Conservation (phyloP, 1,140 invertebrate genomes). For the Penaeus japonicus region DNA sequence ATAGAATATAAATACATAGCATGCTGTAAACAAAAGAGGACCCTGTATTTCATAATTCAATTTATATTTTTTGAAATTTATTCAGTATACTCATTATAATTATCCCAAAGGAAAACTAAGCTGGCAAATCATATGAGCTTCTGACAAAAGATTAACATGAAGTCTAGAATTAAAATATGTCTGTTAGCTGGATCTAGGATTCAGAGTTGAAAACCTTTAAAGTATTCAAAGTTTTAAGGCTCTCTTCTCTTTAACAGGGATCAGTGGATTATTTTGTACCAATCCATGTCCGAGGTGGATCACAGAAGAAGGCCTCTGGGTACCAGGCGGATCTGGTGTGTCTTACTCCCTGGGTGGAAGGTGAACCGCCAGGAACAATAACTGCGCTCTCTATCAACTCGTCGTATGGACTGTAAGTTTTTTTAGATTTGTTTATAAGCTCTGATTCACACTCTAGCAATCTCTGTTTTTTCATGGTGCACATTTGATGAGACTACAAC, state of each 20-base stretch:
- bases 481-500: too few relatives aligned
- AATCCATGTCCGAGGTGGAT: slow-evolving; percentile 78
- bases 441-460: background rate
- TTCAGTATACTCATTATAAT: too few relatives aligned
- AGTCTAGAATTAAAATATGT: too few relatives aligned
- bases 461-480: too few relatives aligned
- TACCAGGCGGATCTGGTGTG: slow-evolving; percentile 96
- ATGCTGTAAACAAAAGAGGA: too few relatives aligned
- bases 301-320: slow-evolving; percentile 82
- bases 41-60: too few relatives aligned
- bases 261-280: slow-evolving; percentile 52
- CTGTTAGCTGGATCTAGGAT: background rate
- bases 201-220: background rate
- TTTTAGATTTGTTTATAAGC: background rate
- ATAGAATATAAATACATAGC: too few relatives aligned
- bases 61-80: too few relatives aligned
- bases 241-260: slow-evolving; percentile 14
- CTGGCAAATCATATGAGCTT: too few relatives aligned
- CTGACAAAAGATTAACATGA: too few relatives aligned
- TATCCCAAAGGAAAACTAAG: too few relatives aligned
- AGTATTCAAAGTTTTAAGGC: background rate
- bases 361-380: slow-evolving; percentile 81
- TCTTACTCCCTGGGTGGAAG: slow-evolving; percentile 82
- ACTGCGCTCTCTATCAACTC: slow-evolving; percentile 93
- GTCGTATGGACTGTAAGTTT: slow-evolving; percentile 92